phyloP scores from a whole-genome alignment of 92 coral and sea anemone genomes.

The Phymanthus crucifer region DNA sequence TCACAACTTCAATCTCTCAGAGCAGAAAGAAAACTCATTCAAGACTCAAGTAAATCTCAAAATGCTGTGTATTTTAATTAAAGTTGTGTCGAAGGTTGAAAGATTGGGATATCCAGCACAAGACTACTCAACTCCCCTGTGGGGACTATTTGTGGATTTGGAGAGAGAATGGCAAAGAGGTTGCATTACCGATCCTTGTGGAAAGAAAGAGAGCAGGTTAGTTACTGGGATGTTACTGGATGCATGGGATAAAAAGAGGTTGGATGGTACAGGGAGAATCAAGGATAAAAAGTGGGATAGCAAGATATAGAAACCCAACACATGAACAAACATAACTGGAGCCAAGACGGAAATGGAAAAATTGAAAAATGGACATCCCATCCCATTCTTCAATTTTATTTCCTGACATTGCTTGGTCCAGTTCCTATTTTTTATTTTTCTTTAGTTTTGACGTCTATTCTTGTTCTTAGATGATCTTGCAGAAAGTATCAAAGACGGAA shows the following conservation, averaged over 20 bases:
- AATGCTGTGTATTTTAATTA: neutral
- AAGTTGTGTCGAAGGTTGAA: conserved; percentile 59
- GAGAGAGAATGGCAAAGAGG: conserved; percentile 48
- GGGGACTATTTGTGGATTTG: conserved; percentile 68
- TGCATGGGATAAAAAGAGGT: no score
- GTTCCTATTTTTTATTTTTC: neutral
- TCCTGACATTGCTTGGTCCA: neutral
- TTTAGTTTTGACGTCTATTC: neutral
- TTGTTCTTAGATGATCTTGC: conserved; percentile 53
- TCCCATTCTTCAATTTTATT: no score
- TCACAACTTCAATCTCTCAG: no score
- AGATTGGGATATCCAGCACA: conserved; percentile 60
- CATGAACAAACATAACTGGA: no score
- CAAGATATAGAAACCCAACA: neutral
- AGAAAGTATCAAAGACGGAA: conserved; percentile 64
- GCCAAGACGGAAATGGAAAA: no score
- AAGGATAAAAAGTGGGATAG: no score
- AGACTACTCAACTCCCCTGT: conserved; percentile 64
- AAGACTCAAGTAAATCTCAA: neutral
- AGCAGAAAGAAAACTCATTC: neutral
- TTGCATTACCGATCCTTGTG: conserved; percentile 52
- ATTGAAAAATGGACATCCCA: no score
- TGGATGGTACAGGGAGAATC: neutral
- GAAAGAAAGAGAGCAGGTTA: conserved; percentile 73
- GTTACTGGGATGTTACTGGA: neutral